Evolutionary conservation across 2,797 vertebrate species (phyloP).

Genomic region (Bradypodion ventrale): DNA sequence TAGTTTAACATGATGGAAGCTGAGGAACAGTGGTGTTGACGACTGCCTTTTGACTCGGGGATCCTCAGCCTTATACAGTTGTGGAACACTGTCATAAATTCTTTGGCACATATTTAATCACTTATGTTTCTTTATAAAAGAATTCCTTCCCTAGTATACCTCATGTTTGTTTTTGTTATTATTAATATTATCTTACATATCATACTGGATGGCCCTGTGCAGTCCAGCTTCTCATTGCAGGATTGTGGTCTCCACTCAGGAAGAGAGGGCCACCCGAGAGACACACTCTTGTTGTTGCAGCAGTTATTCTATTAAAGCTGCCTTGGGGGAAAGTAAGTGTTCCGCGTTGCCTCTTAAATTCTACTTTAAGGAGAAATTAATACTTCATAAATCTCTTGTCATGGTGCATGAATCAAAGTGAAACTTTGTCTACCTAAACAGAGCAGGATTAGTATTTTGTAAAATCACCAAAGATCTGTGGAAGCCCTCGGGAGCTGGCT

Average conservation of each 20-base stretch:
- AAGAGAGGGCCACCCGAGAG: neutral
- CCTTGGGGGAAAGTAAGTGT: neutral
- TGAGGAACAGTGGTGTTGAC: no score
- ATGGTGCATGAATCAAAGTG: neutral
- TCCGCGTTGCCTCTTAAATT: neutral
- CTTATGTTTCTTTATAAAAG: neutral
- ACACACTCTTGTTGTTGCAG: neutral
- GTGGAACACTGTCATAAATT: neutral
- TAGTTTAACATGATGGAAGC: no score
- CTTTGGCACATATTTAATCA: neutral
- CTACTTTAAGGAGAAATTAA: neutral
- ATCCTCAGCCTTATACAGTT: no score
- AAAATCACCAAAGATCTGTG: neutral
- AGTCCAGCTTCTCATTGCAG: neutral
- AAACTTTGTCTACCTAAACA: neutral
- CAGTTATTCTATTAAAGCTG: neutral
- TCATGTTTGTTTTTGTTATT: neutral
- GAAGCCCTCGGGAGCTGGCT: neutral
- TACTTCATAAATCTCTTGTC: neutral
- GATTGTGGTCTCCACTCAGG: neutral
- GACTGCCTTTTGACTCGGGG: no score
- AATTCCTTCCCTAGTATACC: neutral
- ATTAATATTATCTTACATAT: neutral
- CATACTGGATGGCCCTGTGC: no score
- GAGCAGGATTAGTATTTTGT: neutral